These are phyloP conservation scores for Crypturellus undulatus DNA, from an alignment of 2,113 vertebrate species.

Conservation along the genomic window DNA sequence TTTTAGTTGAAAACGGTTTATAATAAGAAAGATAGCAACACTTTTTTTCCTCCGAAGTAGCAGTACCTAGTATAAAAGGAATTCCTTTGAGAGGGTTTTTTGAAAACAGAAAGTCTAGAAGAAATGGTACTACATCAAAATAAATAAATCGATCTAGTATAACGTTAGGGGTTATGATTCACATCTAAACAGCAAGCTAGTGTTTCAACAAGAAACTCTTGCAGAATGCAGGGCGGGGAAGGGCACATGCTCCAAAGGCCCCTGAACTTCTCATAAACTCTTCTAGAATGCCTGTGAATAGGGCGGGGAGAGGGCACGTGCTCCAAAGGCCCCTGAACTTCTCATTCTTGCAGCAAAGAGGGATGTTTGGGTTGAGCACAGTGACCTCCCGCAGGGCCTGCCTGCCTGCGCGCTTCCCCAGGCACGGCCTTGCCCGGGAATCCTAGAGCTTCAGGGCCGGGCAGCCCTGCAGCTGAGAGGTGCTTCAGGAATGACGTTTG, in stretches of 20 bases:
- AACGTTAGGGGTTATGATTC: not conserved
- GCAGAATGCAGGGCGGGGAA: no score
- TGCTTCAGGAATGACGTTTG: not conserved
- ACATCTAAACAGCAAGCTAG: not conserved
- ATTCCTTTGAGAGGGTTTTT: not conserved
- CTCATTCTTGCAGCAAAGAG: not conserved
- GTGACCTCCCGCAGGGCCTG: not conserved
- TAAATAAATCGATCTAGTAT: not conserved
- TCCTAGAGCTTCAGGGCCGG: not conserved
- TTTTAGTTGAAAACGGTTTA: conserved; percentile 21
- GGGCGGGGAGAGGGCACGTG: not conserved
- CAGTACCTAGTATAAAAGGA: not conserved
- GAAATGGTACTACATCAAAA: not conserved
- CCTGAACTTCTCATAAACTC: no score
- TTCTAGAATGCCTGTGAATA: not conserved
- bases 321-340: not conserved
- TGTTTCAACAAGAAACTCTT: not conserved
- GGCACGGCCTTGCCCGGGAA: not conserved
- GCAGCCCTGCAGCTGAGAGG: no score
- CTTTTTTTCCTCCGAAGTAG: not conserved
- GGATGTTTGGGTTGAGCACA: not conserved
- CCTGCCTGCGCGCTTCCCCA: no score
- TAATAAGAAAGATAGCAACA: not conserved
- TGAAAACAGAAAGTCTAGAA: not conserved
- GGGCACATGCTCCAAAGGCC: no score